Evolutionary conservation across 2,797 vertebrate species (phyloP), one percentile per base, ranked within the genome.

Genomic region (Harpagifer antarcticus): DNA sequence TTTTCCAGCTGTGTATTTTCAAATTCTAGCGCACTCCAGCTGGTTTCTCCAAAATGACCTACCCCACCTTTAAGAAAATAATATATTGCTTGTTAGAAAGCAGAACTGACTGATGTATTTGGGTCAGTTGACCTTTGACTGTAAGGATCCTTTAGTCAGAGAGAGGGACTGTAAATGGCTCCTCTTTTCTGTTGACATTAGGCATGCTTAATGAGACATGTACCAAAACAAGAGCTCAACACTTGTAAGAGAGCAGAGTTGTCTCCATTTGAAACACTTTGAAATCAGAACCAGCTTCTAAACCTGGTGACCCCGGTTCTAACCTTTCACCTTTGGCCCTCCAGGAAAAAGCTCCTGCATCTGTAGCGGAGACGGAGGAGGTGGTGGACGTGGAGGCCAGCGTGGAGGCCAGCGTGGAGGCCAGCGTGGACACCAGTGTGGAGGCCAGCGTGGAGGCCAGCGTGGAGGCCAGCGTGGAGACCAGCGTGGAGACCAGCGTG

Each of bases 261-360:
- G 88, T 83, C 76, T 88, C 75, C 49, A 68, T 89, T 72, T 60
- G 61, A 82, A 79, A 68, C 72, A 79, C 91, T 93, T 93, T 93
- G 91, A 93, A 93, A 92, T 89, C 78, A 85, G 92, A 93, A 88
- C 84, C 88, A 48, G 79, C 88, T 90, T 88, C 84, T 87, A 82
- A 93, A 91, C 86, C 73, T 9, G 54, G 31, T 82, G 88, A 86
- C 91, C 90, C 86, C 48, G 3, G 20, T 53, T 65, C 76, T 93
- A 75, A 92, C 90, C 89, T 64, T 81, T 82, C 47, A 91, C 90
- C 85, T 89, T 82, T 92, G 84, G 14, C 83, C 88, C 5, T 14
- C 45, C 88, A 95, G 94, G 93, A 93, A 82, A 86, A 88, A 74
- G 31, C 83, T 65, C 67, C 89, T 50, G 85, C 78, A 47, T 85